These are phyloP conservation scores for Fabriciana adippe DNA, from an alignment of 2,888 invertebrate species.

Conservation along the genomic window DNA sequence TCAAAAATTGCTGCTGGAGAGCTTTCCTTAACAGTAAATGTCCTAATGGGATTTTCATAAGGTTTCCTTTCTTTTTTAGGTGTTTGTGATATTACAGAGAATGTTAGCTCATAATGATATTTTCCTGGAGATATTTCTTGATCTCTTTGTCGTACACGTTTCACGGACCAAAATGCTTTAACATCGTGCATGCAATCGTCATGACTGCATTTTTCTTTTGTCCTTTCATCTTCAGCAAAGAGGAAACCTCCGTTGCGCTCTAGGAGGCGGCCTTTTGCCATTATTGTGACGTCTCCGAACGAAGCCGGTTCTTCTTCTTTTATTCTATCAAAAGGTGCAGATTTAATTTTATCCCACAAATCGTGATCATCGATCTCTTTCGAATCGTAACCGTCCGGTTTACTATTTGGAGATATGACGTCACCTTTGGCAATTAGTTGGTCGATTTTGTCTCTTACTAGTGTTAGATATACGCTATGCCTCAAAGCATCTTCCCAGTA, in stretches of 20 bases:
- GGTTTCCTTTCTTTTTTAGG: slow-evolving; percentile 71
- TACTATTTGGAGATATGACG: slow-evolving; percentile 53
- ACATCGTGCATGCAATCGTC: slow-evolving; percentile 78
- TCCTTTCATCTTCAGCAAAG: slow-evolving; percentile 78
- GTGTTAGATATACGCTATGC: slow-evolving; percentile 85
- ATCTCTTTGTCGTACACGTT: slow-evolving; percentile 85
- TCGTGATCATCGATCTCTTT: slow-evolving; percentile 71
- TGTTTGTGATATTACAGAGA: slow-evolving; percentile 82
- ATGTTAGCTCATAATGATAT: slow-evolving; percentile 85
- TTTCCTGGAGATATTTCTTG: slow-evolving; percentile 68
- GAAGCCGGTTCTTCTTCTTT: slow-evolving; percentile 71
- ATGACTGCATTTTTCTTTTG: slow-evolving; percentile 60
- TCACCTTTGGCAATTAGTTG: slow-evolving; percentile 71
- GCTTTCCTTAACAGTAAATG: slow-evolving; percentile 84
- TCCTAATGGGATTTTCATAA: slow-evolving; percentile 81
- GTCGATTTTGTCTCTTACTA: slow-evolving; percentile 81
- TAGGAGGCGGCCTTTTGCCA: slow-evolving; percentile 85
- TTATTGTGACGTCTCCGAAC: slow-evolving; percentile 84
- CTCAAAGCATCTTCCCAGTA: slow-evolving; percentile 87
- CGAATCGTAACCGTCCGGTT: slow-evolving; percentile 51
- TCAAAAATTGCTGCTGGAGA: slow-evolving; percentile 58
- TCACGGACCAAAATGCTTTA: slow-evolving; percentile 86
- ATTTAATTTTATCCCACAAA: slow-evolving; percentile 76
- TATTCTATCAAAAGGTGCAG: slow-evolving; percentile 69
- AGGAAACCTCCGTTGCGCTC: slow-evolving; percentile 75